Evolutionary conservation across 2,888 invertebrate genomes (phyloP), one percentile per base, ranked within the genome.

Genomic region (Thereva nobilitata): DNA sequence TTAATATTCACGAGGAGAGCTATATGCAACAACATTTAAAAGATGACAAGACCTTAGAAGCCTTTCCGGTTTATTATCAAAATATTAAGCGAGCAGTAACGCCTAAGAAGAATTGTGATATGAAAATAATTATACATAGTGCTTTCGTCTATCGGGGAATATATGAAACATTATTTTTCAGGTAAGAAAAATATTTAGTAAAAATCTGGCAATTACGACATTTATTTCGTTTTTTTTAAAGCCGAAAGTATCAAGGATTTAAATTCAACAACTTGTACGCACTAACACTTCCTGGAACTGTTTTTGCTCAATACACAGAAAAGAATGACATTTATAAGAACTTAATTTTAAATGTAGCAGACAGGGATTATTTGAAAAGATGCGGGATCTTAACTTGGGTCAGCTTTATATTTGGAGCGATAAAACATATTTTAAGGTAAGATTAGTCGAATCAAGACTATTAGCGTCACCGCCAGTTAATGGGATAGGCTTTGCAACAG

Each of bases 181-280:
- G 5, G 86, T 88, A 70, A 75, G 83, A 4, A 76, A 90, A 7
- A 74, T 87, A 38, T 85, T 85, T 72, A 81, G 83, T 83, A 85
- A 76, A 7, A 47, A 8, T 41, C 10, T 47, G 45, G 34, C 7
- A 35, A 71, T 23, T 2, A 75, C 71, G 9, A 49, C 6, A 7
- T 52, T 41, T 41, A 57, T 66, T 54, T 2, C 23, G 34, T 5
- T 77, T 5, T 50, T 38, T 40, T 35, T 42, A 40, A 49, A 66
- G 37, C 5, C 84, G 84, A 8, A 79, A 80, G 47, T 74, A 79
- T 0, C 76, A 82, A 1, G 82, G 86, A 73, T 74, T 87, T 12
- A 83, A 83, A 2, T 91, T 89, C 75, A 86, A 86, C 64, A 90
- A 91, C 75, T 76, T 92, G 12, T 89, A 88, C 0, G 76, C 92